A percentile compares a stretch with the other conserved stretches of the same genome.
phyloP scores from a whole-genome alignment of 2,797 vertebrate species.

The Falco cherrug region DNA sequence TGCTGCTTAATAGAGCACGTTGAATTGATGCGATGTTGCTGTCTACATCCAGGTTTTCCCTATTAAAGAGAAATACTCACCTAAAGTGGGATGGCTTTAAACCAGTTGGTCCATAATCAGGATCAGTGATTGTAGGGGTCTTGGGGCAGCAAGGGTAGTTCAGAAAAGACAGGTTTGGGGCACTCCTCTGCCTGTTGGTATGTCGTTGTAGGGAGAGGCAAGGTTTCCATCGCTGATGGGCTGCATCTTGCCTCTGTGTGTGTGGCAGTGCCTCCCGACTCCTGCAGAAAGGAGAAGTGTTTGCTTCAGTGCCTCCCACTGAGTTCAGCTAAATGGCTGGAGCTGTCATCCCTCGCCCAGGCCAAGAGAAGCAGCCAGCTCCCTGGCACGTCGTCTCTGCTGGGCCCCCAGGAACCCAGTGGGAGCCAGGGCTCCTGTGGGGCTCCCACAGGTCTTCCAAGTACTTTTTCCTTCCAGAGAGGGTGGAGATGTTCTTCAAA shows the following conservation, averaged over 20 bases:
- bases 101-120: fast-evolving
- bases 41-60: neutral
- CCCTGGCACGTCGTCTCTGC: fast-evolving
- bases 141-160: fast-evolving
- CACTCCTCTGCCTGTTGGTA: fast-evolving
- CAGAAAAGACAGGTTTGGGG: neutral
- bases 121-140: neutral
- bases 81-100: neutral
- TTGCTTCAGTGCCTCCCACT: neutral
- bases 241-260: fast-evolving
- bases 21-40: neutral
- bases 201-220: fast-evolving
- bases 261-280: neutral
- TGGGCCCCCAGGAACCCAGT: neutral
- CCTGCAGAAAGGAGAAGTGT: neutral
- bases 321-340: slow-evolving; percentile 11
- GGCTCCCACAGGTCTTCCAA: neutral
- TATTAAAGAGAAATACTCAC: neutral
- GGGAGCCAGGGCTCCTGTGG: neutral
- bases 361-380: neutral
- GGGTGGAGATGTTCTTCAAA: neutral
- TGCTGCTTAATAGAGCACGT: neutral
- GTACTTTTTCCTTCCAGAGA: neutral
- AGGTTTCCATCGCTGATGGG: fast-evolving
- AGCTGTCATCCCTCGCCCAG: neutral